Evolutionary conservation across 2,888 invertebrate genomes (phyloP).

Genomic region (Lamellibrachia satsuma): DNA sequence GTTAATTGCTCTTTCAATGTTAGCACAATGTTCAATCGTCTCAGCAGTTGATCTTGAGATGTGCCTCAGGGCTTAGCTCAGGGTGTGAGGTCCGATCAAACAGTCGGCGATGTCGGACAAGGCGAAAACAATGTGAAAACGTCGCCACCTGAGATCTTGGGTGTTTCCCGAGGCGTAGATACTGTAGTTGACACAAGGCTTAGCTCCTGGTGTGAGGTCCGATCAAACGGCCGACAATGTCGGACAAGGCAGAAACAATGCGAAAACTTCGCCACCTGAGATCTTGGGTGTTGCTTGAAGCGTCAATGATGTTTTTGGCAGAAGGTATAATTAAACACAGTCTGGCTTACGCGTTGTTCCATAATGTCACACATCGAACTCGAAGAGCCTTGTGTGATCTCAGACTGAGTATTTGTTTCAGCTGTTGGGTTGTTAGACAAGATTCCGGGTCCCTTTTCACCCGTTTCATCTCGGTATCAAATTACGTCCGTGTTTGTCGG

Average conservation of each 20-base stretch:
- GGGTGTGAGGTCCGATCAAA: neutral
- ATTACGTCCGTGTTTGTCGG: neutral
- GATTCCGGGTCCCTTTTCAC: neutral
- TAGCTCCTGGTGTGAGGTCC: neutral
- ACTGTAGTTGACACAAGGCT: neutral
- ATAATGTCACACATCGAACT: neutral
- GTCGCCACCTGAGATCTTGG: neutral
- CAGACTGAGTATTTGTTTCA: neutral
- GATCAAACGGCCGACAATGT: neutral
- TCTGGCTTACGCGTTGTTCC: neutral
- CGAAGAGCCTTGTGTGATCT: neutral
- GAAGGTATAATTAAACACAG: neutral
- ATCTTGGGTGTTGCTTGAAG: neutral
- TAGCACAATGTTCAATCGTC: neutral
- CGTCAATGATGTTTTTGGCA: neutral
- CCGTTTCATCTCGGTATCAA: neutral
- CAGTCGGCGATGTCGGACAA: neutral
- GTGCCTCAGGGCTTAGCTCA: neutral
- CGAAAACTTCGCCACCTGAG: neutral
- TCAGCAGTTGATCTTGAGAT: neutral
- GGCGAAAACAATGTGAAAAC: neutral
- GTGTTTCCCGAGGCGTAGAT: neutral
- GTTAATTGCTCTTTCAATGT: neutral
- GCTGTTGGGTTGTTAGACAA: neutral
- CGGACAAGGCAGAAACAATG: neutral